Evolutionary conservation across 2,888 invertebrate species (phyloP), one percentile per base, ranked within the genome.

Genomic region (Drosophila lacicola): DNA sequence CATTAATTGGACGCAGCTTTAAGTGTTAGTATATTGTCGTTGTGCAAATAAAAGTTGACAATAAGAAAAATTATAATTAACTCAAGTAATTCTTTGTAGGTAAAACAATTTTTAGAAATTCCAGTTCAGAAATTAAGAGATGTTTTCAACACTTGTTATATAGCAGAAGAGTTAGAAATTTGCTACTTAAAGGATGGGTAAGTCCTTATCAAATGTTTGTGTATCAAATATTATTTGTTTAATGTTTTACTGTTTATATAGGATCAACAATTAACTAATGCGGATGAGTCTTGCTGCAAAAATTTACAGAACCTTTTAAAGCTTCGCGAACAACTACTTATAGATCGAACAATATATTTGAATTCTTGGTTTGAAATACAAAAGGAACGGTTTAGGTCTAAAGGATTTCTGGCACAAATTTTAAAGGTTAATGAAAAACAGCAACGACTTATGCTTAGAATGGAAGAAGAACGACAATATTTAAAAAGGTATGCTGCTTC

Each of bases 391-490:
- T 25, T 51, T 1, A 14, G 37, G 50, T 25, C 37, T 10, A 37
- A 25, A 14, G 50, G 50, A 11, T 25, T 11, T 25, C 8, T 14
- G 0, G 21, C 10, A 1, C 2, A 39, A 51, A 37, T 37, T 25
- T 2, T 6, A 5, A 37, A 51, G 2, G 6, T 51, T 3, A 25
- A 14, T 3, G 14, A 51, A 14, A 25, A 25, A 13, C 50, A 51
- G 25, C 21, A 37, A 25, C 5, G 14, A 25, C 50, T 50, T n/a
- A 6, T 50, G 21, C 2, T n/a, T 11, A 36, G 25, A 11, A 50
- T 50, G 50, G n/a, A n/a, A 25, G 14, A 37, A 1, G 50, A 50
- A 37, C 37, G 50, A 11, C 19, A 14, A 11, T 50, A 50, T 37
- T 10, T 50, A 14, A 37, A 50, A 14, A 10, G 50, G 50, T 50